Conservation (phyloP, 2,113 vertebrate species). For the Rhodinocichla rosea region DNA sequence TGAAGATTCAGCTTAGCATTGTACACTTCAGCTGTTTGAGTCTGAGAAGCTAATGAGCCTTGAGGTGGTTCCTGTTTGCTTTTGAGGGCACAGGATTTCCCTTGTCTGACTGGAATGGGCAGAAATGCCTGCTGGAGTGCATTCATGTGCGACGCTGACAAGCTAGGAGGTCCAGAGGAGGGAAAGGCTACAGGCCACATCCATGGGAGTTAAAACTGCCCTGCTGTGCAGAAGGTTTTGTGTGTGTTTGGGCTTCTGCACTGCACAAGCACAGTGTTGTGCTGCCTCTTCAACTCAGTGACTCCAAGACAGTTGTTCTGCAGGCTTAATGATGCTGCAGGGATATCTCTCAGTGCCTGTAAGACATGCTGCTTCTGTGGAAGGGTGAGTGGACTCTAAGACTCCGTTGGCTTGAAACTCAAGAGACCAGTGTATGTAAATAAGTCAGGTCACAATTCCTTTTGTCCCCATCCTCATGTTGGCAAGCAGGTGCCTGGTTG, state of each 20-base stretch:
- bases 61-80: constrained; percentile 9
- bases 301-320: background rate
- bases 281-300: background rate
- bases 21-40: background rate
- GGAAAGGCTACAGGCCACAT: background rate
- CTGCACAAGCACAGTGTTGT: background rate
- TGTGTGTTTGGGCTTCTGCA: background rate
- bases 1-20: background rate
- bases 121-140: constrained; percentile 33
- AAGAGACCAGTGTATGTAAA: background rate
- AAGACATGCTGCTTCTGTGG: background rate
- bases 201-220: background rate
- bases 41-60: constrained; percentile 13
- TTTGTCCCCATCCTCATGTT: background rate
- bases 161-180: background rate
- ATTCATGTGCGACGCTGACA: background rate
- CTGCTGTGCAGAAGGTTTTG: background rate
- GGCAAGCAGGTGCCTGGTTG: background rate
- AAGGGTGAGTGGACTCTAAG: background rate
- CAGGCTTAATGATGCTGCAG: background rate
- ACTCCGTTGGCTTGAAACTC: background rate
- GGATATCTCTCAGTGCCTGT: background rate
- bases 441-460: background rate
- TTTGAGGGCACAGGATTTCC: background rate
- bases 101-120: background rate